Percentiles rank a stretch among this genome's conserved stretches.
phyloP scores from a whole-genome alignment of 2,797 vertebrate species.

The Monodelphis domestica region DNA sequence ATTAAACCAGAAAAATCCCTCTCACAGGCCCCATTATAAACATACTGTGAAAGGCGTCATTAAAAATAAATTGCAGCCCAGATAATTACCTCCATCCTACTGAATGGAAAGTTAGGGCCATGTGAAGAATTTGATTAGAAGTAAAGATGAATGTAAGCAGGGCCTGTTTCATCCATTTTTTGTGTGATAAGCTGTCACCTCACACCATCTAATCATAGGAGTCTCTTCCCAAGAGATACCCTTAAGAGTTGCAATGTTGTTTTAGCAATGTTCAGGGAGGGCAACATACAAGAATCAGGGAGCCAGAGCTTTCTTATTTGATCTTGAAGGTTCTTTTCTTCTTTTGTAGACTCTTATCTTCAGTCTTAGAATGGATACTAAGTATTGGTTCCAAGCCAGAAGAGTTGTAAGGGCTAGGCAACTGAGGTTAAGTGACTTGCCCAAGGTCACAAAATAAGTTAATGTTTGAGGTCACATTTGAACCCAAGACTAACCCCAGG shows the following conservation, averaged over 20 bases:
- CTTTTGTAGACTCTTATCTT: too few relatives aligned
- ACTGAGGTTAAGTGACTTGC: too few relatives aligned
- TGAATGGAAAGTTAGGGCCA: background rate
- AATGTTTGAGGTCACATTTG: too few relatives aligned
- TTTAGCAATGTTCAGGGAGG: background rate
- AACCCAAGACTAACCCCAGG: too few relatives aligned
- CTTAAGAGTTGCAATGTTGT: background rate
- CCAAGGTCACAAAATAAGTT: too few relatives aligned
- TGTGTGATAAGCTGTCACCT: background rate
- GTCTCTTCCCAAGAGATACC: background rate
- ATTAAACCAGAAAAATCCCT: background rate
- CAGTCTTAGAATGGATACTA: too few relatives aligned
- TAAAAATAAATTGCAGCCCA: background rate
- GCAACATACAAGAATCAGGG: background rate
- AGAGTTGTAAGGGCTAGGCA: too few relatives aligned
- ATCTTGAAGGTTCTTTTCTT: background rate
- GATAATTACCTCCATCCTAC: background rate
- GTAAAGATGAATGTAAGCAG: background rate
- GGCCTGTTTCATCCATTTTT: background rate
- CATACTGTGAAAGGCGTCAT: background rate
- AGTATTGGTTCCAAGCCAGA: too few relatives aligned
- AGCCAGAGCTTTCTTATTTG: background rate
- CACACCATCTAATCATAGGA: background rate
- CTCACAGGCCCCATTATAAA: background rate
- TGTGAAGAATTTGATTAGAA: background rate